Percentiles rank a stretch among this genome's conserved stretches.
Conservation (phyloP, 2,888 invertebrate species). For the Drosophila multiciliata region DNA sequence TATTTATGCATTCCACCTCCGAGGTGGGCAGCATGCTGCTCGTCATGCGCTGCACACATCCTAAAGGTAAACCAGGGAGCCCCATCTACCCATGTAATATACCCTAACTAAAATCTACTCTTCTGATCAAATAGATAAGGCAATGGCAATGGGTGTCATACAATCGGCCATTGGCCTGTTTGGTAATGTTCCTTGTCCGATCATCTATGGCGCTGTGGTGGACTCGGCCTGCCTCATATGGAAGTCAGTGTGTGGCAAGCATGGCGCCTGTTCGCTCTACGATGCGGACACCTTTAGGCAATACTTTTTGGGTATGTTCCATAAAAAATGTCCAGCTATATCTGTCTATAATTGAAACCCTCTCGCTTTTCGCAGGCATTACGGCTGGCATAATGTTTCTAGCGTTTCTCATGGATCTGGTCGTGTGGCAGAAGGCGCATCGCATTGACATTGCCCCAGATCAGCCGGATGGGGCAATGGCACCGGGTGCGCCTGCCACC, state of each 20-base stretch:
- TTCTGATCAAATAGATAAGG: constrained; percentile 88
- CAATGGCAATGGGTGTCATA: constrained; percentile 97
- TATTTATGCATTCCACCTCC: constrained; percentile 96
- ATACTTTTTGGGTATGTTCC: constrained; percentile 91
- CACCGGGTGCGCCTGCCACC: constrained; percentile 36
- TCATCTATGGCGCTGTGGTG: constrained; percentile 95
- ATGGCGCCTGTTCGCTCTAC: constrained; percentile 95
- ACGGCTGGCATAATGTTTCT: constrained; percentile 94
- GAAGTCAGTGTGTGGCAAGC: constrained; percentile 92
- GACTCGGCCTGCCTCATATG: constrained; percentile 96
- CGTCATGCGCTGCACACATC: constrained; percentile 95
- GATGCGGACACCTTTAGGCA: constrained; percentile 93
- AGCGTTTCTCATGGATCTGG: constrained; percentile 94
- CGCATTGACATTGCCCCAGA: constrained; percentile 90
- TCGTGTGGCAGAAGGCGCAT: constrained; percentile 95
- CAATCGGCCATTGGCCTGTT: constrained; percentile 97
- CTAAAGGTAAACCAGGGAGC: constrained; percentile 86
- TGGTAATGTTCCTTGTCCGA: constrained; percentile 98
- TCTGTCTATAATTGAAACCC: not conserved
- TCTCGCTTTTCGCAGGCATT: constrained; percentile 87
- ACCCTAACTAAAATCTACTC: not conserved
- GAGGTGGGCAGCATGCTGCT: constrained; percentile 96
- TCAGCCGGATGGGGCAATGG: constrained; percentile 67
- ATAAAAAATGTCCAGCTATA: not conserved
- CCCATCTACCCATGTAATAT: not conserved